Evolutionary conservation across 2,113 vertebrate species (phyloP), one percentile per base, ranked within the genome.

Genomic region (Carassius carassius): DNA sequence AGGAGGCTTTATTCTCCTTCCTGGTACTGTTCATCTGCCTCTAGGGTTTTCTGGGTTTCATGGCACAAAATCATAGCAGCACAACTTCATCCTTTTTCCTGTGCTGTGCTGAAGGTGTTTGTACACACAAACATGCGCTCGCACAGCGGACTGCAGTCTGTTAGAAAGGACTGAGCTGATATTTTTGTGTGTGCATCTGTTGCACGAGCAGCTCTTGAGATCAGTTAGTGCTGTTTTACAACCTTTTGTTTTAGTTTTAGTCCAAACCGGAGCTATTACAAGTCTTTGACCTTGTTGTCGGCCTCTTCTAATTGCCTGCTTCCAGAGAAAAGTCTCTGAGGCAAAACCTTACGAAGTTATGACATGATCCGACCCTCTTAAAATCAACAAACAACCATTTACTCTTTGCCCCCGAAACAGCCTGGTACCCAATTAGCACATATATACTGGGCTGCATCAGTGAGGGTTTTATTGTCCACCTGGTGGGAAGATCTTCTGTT

Each of bases 391-490:
- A 82, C 69, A 86, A 77, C 62, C 58, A 35, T 84, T 87, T 84
- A 86, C 47, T 84, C 82, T 87, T 69, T 85, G 77, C 41, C 41
- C 62, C 67, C 23, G 5, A 84, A 82, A 41, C 58, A 60, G 62
- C 51, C 37, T 56, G 32, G 51, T 81, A 78, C 47, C 84, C 84
- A 89, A 86, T 89, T 90, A 89, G 78, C 79, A 49, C 37, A 78
- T 21, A 13, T 21, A 13, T 29, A 17, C 65, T 25, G 21, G 23
- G 25, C 54, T 35, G 82, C 49, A 47, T 78, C 78, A 86, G 49
- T 77, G 60, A 82, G 74, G 32, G 74, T 69, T 70, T 78, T 77
- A 69, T 82, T 62, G 65, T 69, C 60, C 82, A 85, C 82, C 79
- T 75, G 69, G 25, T 80, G 58, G 63, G 54, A 56, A 51, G 54